Evolutionary conservation across 2,888 invertebrate genomes (phyloP).

Genomic region (Agrochola lychnidis): DNA sequence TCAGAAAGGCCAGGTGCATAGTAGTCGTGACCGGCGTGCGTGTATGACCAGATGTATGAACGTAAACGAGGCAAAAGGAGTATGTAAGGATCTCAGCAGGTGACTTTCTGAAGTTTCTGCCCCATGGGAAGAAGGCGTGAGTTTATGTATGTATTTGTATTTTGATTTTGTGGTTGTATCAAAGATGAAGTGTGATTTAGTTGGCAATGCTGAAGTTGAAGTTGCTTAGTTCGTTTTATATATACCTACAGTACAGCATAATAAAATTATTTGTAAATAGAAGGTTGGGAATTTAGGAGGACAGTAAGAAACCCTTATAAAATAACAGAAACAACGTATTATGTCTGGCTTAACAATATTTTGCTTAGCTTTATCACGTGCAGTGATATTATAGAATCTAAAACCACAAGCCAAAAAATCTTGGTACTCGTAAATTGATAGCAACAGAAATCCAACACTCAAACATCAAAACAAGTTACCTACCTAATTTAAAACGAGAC

Average conservation of each 20-base stretch:
- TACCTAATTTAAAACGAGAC: slow-evolving; percentile 41
- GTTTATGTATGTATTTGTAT: too few relatives aligned
- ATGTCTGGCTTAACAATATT: background rate
- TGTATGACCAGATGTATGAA: too few relatives aligned
- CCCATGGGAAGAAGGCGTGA: too few relatives aligned
- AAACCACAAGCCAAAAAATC: background rate
- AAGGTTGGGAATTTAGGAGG: background rate
- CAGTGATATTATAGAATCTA: too few relatives aligned
- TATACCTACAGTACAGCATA: background rate
- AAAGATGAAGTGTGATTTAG: background rate
- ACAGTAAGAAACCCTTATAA: background rate
- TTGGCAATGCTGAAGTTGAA: background rate
- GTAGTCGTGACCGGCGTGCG: too few relatives aligned
- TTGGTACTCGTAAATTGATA: background rate
- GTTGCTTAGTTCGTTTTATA: background rate
- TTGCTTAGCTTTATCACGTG: background rate
- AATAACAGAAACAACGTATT: background rate
- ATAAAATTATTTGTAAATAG: background rate
- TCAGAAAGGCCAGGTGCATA: too few relatives aligned
- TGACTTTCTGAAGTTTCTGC: too few relatives aligned
- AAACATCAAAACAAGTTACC: background rate
- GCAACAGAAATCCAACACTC: background rate
- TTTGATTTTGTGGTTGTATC: background rate
- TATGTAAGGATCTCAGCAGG: too few relatives aligned
- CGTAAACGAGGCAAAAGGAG: too few relatives aligned